Evolutionary conservation across 2,797 vertebrate species (phyloP).

Genomic region (Fistularia commersonii): DNA sequence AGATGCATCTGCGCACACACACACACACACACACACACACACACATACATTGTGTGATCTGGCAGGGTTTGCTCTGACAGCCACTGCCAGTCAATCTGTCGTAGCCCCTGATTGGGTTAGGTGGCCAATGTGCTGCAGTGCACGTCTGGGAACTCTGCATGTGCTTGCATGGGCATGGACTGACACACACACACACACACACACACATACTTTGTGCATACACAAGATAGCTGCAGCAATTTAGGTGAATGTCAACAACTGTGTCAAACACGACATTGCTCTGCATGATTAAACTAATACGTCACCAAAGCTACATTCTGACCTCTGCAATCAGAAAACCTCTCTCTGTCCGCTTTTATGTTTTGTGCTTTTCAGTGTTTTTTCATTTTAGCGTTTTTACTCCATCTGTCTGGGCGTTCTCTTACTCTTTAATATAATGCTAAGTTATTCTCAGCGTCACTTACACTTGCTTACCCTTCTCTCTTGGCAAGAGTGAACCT

Average conservation of each 20-base stretch:
- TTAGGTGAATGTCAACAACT: slow-evolving; percentile 25
- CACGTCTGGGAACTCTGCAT: slow-evolving; percentile 53
- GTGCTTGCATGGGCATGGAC: neutral
- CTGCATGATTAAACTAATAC: slow-evolving; percentile 56
- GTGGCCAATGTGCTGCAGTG: slow-evolving; percentile 49
- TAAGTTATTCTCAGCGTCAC: neutral
- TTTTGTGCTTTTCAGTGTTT: slow-evolving; percentile 12
- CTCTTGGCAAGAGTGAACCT: too few species aligned
- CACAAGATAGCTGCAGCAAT: slow-evolving; percentile 21
- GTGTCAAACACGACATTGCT: slow-evolving; percentile 21
- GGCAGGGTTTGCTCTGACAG: slow-evolving; percentile 21
- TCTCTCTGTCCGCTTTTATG: slow-evolving; percentile 6
- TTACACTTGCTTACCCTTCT: too few species aligned
- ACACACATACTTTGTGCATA: slow-evolving; percentile 4
- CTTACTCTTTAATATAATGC: neutral
- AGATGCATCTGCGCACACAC: neutral
- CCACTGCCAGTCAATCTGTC: slow-evolving; percentile 41
- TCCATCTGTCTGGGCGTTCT: slow-evolving; percentile 7
- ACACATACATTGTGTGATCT: slow-evolving; percentile 10
- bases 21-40: slow-evolving; percentile 1
- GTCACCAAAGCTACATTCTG: slow-evolving; percentile 44
- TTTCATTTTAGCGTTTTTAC: slow-evolving; percentile 25
- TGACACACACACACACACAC: slow-evolving; percentile 4
- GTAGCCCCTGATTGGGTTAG: slow-evolving; percentile 63
- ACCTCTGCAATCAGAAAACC: slow-evolving; percentile 27